Evolutionary conservation across 30 jellyfish, hydroid and myxozoan genomes (phyloP).

Genomic region (Aurelia aurita): DNA sequence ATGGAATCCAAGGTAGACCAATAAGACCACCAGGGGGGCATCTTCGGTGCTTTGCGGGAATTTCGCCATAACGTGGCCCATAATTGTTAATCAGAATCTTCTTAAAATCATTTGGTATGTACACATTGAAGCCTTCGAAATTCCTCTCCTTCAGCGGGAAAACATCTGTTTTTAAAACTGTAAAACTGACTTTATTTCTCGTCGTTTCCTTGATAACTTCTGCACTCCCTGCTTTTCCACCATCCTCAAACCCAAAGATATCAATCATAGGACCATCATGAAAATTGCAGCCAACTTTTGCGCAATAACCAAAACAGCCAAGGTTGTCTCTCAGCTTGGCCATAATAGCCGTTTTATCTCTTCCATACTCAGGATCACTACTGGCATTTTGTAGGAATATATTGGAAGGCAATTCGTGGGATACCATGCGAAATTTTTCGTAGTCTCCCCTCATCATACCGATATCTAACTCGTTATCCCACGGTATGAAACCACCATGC

Average conservation of each 20-base stretch:
- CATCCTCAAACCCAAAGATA: conserved; percentile 67
- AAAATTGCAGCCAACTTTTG: conserved; percentile 71
- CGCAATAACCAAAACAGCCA: conserved; percentile 83
- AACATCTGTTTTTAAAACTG: conserved; percentile 32
- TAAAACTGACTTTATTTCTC: conserved; percentile 7
- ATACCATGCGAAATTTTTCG: conserved; percentile 66
- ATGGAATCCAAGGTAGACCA: conserved; percentile 90
- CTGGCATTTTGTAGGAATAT: conserved; percentile 74
- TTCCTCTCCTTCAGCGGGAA: conserved; percentile 69
- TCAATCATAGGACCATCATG: conserved; percentile 94
- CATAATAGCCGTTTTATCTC: background rate
- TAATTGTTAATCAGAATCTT: conserved; percentile 17
- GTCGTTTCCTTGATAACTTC: conserved; percentile 31
- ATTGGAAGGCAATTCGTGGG: conserved; percentile 83
- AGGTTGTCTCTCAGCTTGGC: conserved; percentile 78
- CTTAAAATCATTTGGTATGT: conserved; percentile 60
- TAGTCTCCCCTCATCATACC: conserved; percentile 82
- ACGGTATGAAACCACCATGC: conserved; percentile 70
- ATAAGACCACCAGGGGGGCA: conserved; percentile 73
- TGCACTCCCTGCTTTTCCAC: background rate
- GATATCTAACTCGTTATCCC: conserved; percentile 91
- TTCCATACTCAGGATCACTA: conserved; percentile 64
- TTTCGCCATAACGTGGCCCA: conserved; percentile 52
- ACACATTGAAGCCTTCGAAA: conserved; percentile 78
- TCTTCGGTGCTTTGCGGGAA: conserved; percentile 30